These are phyloP conservation scores for Callopanchax toddi DNA, from an alignment of 2,113 vertebrate species.

Conservation along the genomic window DNA sequence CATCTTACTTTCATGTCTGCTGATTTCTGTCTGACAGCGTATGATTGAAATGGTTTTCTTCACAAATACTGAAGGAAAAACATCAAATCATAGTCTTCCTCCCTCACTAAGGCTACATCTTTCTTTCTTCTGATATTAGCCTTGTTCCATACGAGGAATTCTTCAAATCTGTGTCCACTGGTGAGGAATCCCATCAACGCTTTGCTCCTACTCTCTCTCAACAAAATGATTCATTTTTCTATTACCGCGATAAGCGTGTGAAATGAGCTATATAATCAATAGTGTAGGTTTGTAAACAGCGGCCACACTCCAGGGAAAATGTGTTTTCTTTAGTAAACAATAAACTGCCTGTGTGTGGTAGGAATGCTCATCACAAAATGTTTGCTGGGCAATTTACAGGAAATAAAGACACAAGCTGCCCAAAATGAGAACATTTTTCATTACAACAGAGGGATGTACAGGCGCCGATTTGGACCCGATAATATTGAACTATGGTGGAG, in stretches of 20 bases:
- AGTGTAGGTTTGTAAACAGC: slow-evolving; percentile 89
- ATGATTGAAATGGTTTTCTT: slow-evolving; percentile 29
- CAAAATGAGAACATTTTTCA: slow-evolving; percentile 43
- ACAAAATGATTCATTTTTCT: slow-evolving; percentile 89
- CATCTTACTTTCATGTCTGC: slow-evolving; percentile 6
- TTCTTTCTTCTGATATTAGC: slow-evolving; percentile 34
- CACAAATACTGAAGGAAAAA: slow-evolving; percentile 37
- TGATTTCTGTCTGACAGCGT: slow-evolving; percentile 13
- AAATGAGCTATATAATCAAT: slow-evolving; percentile 98
- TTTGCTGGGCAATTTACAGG: slow-evolving; percentile 71
- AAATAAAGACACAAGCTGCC: slow-evolving; percentile 59
- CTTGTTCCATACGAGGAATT: slow-evolving; percentile 65
- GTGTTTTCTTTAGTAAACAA: slow-evolving; percentile 79
- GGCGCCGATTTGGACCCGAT: slow-evolving; percentile 7
- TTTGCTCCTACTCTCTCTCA: slow-evolving; percentile 68
- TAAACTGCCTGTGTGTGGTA: slow-evolving; percentile 66
- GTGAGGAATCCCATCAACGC: slow-evolving; percentile 70
- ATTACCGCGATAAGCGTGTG: slow-evolving; percentile 92
- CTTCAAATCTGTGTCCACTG: slow-evolving; percentile 77
- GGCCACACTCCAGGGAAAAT: slow-evolving; percentile 80
- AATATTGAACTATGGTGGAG: slow-evolving; percentile 5
- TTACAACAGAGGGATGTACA: slow-evolving; percentile 27
- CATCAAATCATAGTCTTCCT: slow-evolving; percentile 31
- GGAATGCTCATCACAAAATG: slow-evolving; percentile 53
- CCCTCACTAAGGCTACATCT: slow-evolving; percentile 3